Base-by-base conservation (phyloP, 2,113 vertebrate genomes). In the Dasyurus viverrinus region DNA sequence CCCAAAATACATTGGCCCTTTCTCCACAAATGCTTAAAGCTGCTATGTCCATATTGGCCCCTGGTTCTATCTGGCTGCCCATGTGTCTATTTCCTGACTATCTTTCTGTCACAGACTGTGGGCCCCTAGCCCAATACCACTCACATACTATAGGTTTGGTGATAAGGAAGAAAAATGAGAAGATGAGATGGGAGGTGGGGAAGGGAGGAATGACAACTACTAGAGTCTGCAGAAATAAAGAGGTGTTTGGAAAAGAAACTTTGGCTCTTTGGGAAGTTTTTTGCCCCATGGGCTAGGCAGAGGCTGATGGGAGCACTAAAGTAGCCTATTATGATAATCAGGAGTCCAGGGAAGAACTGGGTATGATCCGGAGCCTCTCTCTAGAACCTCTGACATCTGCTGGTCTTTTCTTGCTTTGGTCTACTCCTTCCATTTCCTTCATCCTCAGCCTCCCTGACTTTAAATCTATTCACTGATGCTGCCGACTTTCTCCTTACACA, bases 401-500 rank as follows among this genome's bases (percentile, higher is more conserved):
- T 68, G 57, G 3, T 30, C 68, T 23, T 42, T 48, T 47, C 26
- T 52, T 90, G 27, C 89, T 14, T 30, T 50, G 47, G 89, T 47
- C 89, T 50, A 16, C 23, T 47, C 27, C 47, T 48, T 12, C 25
- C 48, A 26, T 9, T 16, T 47, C 24, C 3, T 25, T 47, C 46
- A 90, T 52, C 24, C 25, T 52, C 10, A 30, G 89, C 24, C 27
- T 16, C 47, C 27, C 89, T 26, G 89, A 12, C 25, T 9, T 54
- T 46, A 36, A 22, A 53, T 50, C 14, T 25, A 0, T 52, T 54
- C 30, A 1, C 3, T 53, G 26, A 46, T 24, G 0, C 84, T 42
- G 14, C 95, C 94, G 0, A 57, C 93, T 2, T 47, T 89, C 53
- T 57, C 68, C 90, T 94, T 55, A 92, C 90, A 9, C 89, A 89